Evolutionary conservation across 2,113 vertebrate genomes (phyloP).

Genomic region (Oncorhynchus kisutch): DNA sequence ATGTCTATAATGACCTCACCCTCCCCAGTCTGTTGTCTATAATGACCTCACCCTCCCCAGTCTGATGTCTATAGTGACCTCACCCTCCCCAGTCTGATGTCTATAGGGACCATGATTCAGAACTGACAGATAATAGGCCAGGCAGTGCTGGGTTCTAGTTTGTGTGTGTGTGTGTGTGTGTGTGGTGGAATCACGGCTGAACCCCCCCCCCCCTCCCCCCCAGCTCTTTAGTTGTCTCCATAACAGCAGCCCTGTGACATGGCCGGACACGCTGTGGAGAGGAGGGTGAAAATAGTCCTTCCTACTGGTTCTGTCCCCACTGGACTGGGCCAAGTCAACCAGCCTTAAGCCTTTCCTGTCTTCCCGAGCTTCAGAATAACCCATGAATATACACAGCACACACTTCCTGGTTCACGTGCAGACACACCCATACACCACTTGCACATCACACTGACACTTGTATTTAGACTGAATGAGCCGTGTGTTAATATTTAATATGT

Average conservation of each 20-base stretch:
- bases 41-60: too few relatives aligned
- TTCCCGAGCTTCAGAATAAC: background rate
- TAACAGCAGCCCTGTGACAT: background rate
- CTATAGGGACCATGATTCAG: background rate
- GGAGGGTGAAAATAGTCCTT: too few relatives aligned
- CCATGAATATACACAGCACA: background rate
- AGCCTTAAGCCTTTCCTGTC: conserved; percentile 6
- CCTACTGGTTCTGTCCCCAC: too few relatives aligned
- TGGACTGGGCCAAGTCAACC: background rate
- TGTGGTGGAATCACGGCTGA: too few relatives aligned
- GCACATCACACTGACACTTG: background rate
- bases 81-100: too few relatives aligned
- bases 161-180: background rate
- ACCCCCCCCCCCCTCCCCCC: too few relatives aligned
- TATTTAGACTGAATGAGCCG: too few relatives aligned
- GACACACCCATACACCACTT: background rate
- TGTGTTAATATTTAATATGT: too few relatives aligned
- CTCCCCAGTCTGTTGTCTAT: too few relatives aligned
- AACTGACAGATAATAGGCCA: conserved; percentile 14
- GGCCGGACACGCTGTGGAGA: too few relatives aligned
- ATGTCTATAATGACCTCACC: too few relatives aligned
- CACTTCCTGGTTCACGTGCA: background rate
- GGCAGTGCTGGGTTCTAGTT: background rate
- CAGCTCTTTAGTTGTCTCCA: conserved; percentile 3
- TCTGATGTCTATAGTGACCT: too few relatives aligned